These are phyloP conservation scores for Himalopsyche anomala DNA, from an alignment of 2,888 invertebrate species.

Conservation along the genomic window DNA sequence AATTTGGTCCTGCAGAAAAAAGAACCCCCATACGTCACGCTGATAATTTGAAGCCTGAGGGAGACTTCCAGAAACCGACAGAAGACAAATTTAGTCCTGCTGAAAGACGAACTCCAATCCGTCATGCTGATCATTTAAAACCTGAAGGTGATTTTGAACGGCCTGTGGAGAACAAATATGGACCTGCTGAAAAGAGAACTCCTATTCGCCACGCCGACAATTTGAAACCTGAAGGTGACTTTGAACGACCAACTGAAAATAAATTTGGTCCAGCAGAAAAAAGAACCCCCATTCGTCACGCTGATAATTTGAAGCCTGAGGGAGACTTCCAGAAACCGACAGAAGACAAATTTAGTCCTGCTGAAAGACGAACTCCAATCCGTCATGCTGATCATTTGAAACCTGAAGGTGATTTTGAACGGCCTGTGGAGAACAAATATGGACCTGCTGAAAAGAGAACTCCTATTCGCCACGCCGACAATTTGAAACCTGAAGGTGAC, in stretches of 20 bases:
- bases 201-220: conserved; percentile 72
- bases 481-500: conserved; percentile 73
- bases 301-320: conserved; percentile 75
- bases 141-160: conserved; percentile 74
- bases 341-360: conserved; percentile 72
- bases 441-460: conserved; percentile 73
- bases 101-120: conserved; percentile 73
- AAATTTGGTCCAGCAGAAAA: conserved; percentile 70
- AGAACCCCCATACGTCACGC: conserved; percentile 68
- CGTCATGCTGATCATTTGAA: conserved; percentile 71
- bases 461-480: conserved; percentile 73
- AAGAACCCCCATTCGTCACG: conserved; percentile 67
- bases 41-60: conserved; percentile 76
- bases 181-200: conserved; percentile 71
- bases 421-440: conserved; percentile 71
- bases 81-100: conserved; percentile 70
- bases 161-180: conserved; percentile 68
- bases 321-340: conserved; percentile 75
- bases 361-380: conserved; percentile 68
- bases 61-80: conserved; percentile 72
- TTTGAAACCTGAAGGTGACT: conserved; percentile 73
- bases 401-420: conserved; percentile 75
- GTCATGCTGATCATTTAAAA: conserved; percentile 72
- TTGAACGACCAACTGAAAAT: conserved; percentile 68
- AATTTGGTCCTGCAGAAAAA: conserved; percentile 69